These are phyloP conservation scores for Sarcophilus harrisii DNA, from an alignment of 2,797 vertebrate species.

Conservation along the genomic window DNA sequence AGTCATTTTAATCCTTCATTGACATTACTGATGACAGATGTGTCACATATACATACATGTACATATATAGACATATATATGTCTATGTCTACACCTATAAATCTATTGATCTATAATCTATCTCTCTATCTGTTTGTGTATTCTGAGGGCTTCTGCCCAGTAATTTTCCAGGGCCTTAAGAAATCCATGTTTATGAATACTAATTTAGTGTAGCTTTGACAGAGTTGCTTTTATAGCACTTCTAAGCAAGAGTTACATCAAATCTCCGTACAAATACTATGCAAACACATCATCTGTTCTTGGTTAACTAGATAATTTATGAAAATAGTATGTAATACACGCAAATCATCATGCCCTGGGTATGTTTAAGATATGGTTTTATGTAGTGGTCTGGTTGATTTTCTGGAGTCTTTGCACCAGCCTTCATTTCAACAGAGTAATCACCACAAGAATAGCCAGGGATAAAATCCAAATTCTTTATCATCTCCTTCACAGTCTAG, in stretches of 20 bases:
- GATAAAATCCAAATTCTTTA: too few species aligned
- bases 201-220: conserved; percentile 5
- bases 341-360: not conserved
- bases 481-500: too few species aligned
- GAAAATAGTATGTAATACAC: not conserved
- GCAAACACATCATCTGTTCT: not conserved
- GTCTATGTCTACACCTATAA: not conserved
- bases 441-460: too few species aligned
- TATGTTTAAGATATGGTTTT: not conserved
- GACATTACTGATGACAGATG: not conserved
- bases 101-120: too few species aligned
- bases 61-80: not conserved
- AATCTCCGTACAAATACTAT: conserved; percentile 34
- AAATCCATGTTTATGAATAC: conserved; percentile 18
- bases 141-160: conserved; percentile 29
- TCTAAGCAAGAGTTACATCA: conserved; percentile 31
- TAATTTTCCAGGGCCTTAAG: not conserved
- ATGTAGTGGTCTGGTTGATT: too few species aligned
- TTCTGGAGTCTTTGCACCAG: too few species aligned
- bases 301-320: conserved; percentile 46
- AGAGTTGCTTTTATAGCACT: not conserved
- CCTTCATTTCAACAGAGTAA: too few species aligned
- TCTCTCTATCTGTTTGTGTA: not conserved
- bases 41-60: not conserved
- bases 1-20: not conserved